These are phyloP conservation scores for Limenitis arthemis DNA, from an alignment of 2,888 invertebrate species.

Conservation along the genomic window DNA sequence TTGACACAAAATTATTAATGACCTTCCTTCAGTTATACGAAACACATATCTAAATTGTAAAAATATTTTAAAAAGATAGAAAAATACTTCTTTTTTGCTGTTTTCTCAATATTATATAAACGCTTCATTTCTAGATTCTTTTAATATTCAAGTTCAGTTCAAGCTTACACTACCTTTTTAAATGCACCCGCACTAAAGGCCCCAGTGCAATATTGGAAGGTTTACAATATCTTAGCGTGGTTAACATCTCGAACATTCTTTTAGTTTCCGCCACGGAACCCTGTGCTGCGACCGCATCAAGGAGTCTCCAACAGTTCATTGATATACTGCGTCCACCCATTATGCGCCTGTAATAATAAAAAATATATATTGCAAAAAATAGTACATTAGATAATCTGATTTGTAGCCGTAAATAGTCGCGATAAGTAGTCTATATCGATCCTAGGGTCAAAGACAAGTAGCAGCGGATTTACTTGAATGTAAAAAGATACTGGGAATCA, in stretches of 20 bases:
- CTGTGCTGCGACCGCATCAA: slow-evolving; percentile 65
- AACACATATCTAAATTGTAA: background rate
- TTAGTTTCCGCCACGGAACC: slow-evolving; percentile 51
- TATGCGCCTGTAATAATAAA: slow-evolving; percentile 36
- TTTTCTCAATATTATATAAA: too few species aligned
- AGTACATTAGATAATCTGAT: too few species aligned
- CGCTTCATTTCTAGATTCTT: too few species aligned
- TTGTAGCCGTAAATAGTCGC: too few species aligned
- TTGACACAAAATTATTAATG: background rate
- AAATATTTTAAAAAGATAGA: too few species aligned
- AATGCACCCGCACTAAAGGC: slow-evolving; percentile 72
- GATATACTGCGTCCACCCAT: slow-evolving; percentile 62
- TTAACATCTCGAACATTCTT: slow-evolving; percentile 65
- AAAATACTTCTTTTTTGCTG: background rate
- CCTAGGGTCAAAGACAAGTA: too few species aligned
- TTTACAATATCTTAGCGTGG: slow-evolving; percentile 66
- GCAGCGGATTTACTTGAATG: too few species aligned
- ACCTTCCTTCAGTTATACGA: background rate
- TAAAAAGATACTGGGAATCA: too few species aligned
- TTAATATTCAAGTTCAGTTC: too few species aligned
- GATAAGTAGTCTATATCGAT: too few species aligned
- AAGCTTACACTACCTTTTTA: slow-evolving; percentile 54
- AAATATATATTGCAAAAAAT: background rate
- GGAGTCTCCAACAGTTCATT: slow-evolving; percentile 74
- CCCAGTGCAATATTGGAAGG: slow-evolving; percentile 73